Evolutionary conservation across 2,113 vertebrate species (phyloP).

Genomic region (Carassius gibelio): DNA sequence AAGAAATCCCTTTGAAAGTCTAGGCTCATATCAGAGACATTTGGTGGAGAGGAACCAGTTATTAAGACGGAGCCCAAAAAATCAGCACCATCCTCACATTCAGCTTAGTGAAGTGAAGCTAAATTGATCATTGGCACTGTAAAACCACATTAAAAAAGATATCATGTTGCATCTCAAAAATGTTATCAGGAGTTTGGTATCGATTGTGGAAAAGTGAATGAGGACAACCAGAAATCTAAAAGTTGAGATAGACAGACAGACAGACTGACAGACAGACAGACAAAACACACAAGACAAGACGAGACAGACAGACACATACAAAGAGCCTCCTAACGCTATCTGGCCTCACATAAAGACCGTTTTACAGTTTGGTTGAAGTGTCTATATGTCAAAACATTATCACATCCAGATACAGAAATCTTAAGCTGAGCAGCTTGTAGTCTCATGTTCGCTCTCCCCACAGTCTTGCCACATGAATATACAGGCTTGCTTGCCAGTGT

Average conservation of each 20-base stretch:
- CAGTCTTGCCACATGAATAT: constrained; percentile 47
- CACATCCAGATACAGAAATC: neutral
- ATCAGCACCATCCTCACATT: neutral
- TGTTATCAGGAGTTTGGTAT: neutral
- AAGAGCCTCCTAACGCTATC: neutral
- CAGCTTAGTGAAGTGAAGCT: neutral
- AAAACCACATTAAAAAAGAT: neutral
- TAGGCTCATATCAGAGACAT: constrained; percentile 44
- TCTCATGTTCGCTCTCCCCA: constrained; percentile 43
- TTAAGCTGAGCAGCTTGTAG: neutral
- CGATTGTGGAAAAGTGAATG: constrained; percentile 5
- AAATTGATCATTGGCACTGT: neutral
- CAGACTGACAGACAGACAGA: neutral
- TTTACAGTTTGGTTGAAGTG: constrained; percentile 24
- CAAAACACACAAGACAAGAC: too few species aligned
- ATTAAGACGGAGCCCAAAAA: constrained; percentile 42
- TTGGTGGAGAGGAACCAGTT: constrained; percentile 27
- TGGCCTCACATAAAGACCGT: constrained; percentile 5
- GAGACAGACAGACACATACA: neutral
- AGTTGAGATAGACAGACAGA: neutral
- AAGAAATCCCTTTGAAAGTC: constrained; percentile 64
- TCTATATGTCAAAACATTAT: constrained; percentile 22
- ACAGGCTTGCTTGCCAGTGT: constrained; percentile 49
- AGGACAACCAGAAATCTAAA: neutral
- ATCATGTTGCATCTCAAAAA: neutral